These are phyloP conservation scores for Syngnathus acus DNA, from an alignment of 2,797 vertebrate species.

Conservation along the genomic window DNA sequence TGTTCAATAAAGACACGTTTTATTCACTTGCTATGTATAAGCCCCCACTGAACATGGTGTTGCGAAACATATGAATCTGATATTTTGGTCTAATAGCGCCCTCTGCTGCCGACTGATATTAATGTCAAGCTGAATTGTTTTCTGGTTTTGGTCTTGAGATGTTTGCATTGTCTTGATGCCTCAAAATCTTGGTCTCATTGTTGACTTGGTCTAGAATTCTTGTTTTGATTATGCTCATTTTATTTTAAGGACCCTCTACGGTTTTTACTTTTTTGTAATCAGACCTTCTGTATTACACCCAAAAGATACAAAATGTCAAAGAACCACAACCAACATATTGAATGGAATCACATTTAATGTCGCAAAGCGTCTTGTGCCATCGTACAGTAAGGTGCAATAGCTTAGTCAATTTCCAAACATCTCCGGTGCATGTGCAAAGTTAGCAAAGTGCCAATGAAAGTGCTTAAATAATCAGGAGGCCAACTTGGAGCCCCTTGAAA, in stretches of 20 bases:
- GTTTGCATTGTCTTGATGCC: no score
- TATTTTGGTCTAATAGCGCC: no score
- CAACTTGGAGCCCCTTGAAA: constrained; percentile 21
- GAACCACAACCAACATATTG: constrained; percentile 14
- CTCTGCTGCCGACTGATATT: no score
- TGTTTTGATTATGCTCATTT: neutral
- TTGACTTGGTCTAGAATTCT: neutral
- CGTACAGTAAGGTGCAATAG: constrained; percentile 69
- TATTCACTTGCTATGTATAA: neutral
- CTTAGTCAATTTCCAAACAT: constrained; percentile 61
- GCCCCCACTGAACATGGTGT: no score
- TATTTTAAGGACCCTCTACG: neutral
- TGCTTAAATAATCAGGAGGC: constrained; percentile 55
- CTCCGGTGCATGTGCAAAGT: constrained; percentile 63
- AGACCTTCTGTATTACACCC: neutral
- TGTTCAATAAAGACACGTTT: constrained; percentile 4
- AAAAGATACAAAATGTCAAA: neutral
- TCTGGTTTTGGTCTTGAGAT: no score
- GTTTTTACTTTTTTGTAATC: neutral
- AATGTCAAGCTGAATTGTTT: no score
- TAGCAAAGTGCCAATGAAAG: constrained; percentile 57
- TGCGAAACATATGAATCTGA: no score
- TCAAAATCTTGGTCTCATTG: no score
- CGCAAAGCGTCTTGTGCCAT: constrained; percentile 56
- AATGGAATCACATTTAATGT: constrained; percentile 73